Percentiles rank a stretch among this genome's conserved stretches.
phyloP scores from a whole-genome alignment of 2,113 vertebrate genomes.

The Sinocyclocheilus anophthalmus region DNA sequence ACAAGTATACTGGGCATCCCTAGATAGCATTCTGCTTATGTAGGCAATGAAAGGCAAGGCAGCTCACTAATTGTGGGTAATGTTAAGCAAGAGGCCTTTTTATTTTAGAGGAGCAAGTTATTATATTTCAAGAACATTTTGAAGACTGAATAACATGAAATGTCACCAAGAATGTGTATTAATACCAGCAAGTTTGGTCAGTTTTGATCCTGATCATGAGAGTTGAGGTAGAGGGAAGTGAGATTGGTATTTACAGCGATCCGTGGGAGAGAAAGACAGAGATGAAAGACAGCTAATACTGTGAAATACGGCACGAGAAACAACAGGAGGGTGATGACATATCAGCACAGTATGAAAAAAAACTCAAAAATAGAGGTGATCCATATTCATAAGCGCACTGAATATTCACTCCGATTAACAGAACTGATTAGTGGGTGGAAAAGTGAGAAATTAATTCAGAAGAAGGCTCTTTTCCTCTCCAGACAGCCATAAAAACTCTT shows the following conservation, averaged over 20 bases:
- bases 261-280: slow-evolving; percentile 27
- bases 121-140: not conserved
- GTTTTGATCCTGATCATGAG: not conserved
- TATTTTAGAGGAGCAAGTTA: not conserved
- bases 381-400: slow-evolving; percentile 74
- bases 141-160: not conserved
- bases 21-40: not conserved
- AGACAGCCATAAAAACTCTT: slow-evolving; percentile 29
- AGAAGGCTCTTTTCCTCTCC: not conserved
- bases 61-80: not conserved
- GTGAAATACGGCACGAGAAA: slow-evolving; percentile 44
- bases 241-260: slow-evolving; percentile 33
- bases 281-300: slow-evolving; percentile 47
- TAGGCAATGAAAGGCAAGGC: not conserved
- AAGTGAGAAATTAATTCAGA: slow-evolving; percentile 38
- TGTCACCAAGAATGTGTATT: not conserved
- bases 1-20: not conserved
- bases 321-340: slow-evolving; percentile 56
- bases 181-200: not conserved
- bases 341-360: slow-evolving; percentile 45
- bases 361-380: slow-evolving; percentile 58
- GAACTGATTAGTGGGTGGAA: slow-evolving; percentile 63
- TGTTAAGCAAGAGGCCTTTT: not conserved
- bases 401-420: slow-evolving; percentile 71
- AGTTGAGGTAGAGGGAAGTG: not conserved